These are phyloP conservation scores for Eleginops maclovinus DNA, from an alignment of 2,113 vertebrate genomes.

Conservation along the genomic window DNA sequence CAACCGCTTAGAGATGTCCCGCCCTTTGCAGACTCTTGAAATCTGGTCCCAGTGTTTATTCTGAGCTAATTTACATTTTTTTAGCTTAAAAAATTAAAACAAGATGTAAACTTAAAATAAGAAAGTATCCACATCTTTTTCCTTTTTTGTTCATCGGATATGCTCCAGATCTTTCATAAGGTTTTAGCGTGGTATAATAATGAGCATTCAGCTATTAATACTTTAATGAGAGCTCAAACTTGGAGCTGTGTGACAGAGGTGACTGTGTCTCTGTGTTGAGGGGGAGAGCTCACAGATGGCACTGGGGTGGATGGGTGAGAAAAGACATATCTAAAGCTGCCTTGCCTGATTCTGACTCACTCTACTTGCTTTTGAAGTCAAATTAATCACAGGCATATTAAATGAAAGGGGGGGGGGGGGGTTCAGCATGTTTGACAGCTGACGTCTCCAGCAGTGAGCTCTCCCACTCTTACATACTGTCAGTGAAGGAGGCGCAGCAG, in stretches of 20 bases:
- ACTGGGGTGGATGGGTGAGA: not conserved
- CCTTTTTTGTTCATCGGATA: not conserved
- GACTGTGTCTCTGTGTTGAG: constrained; percentile 55
- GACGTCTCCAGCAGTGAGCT: constrained; percentile 63
- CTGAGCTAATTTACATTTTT: too few relatives aligned
- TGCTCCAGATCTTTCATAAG: not conserved
- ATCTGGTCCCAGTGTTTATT: too few relatives aligned
- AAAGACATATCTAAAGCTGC: constrained; percentile 43
- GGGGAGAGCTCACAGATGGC: constrained; percentile 71
- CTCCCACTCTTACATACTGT: constrained; percentile 35
- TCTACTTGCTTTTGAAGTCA: constrained; percentile 58
- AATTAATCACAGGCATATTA: constrained; percentile 56
- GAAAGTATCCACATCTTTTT: not conserved
- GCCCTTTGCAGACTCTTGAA: too few relatives aligned
- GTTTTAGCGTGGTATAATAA: not conserved
- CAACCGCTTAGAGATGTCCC: too few relatives aligned
- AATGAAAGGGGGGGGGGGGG: constrained; percentile 43
- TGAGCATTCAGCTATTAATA: not conserved
- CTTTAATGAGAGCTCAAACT: constrained; percentile 38
- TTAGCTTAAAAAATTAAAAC: too few relatives aligned
- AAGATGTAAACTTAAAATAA: not conserved
- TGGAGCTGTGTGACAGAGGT: constrained; percentile 71
- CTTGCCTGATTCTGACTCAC: constrained; percentile 49
- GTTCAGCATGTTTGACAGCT: constrained; percentile 55
- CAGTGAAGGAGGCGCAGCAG: constrained; percentile 21